phyloP scores from a whole-genome alignment of 1,140 invertebrate genomes.

The Drosophila leontia region DNA sequence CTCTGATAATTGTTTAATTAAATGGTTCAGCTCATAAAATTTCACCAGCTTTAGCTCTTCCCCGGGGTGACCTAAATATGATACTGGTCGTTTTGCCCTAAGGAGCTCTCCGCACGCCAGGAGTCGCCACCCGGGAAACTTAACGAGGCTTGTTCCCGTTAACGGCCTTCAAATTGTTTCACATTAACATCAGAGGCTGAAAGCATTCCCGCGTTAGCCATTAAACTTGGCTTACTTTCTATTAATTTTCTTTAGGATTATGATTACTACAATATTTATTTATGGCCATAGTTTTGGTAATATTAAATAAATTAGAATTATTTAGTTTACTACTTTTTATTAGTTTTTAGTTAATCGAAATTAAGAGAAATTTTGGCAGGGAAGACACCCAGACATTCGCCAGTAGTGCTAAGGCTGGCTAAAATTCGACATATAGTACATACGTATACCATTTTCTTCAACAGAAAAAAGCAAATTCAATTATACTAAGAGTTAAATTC shows the following conservation, averaged over 20 bases:
- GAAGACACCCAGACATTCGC: too few species aligned
- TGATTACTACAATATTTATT: too few species aligned
- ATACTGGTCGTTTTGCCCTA: slow-evolving; percentile 10
- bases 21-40: slow-evolving; percentile 33
- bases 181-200: slow-evolving; percentile 1
- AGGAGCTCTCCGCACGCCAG: slow-evolving; percentile 39
- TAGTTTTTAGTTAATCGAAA: too few species aligned
- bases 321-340: too few species aligned
- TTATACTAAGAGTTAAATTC: neutral
- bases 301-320: too few species aligned
- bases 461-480: neutral
- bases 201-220: slow-evolving; percentile 2
- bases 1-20: slow-evolving; percentile 9
- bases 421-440: too few species aligned
- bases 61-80: slow-evolving; percentile 55
- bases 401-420: too few species aligned
- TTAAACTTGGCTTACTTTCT: neutral
- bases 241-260: too few species aligned
- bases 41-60: slow-evolving; percentile 22
- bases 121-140: slow-evolving; percentile 21
- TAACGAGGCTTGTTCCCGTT: slow-evolving; percentile 12
- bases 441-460: too few species aligned
- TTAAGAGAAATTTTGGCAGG: too few species aligned
- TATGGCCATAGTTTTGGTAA: too few species aligned
- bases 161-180: slow-evolving; percentile 16